Base-by-base conservation (phyloP, 2,797 vertebrate genomes). In the Alca torda region DNA sequence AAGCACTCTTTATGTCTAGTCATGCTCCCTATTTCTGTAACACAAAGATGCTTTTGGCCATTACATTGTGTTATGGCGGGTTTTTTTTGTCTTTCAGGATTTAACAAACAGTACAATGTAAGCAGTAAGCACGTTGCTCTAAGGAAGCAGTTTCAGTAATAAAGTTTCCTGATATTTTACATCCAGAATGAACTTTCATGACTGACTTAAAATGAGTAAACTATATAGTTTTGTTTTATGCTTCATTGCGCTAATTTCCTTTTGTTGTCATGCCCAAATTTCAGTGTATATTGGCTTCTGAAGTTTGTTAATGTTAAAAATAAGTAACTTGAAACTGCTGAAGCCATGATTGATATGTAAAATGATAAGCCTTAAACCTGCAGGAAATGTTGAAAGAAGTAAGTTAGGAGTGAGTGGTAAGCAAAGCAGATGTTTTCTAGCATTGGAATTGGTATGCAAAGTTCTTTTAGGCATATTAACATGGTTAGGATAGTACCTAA, bases 31-130 rank as follows among this genome's bases (percentile, higher is more conserved):
- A 2, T 48, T 69, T 74, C 72, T 74, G 23, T 33, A 41, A 30
- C 83, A 43, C 2, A 7, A 57, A 65, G 39, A 20, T n/a, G 2
- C 1, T 70, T 83, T 91, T 79, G 68, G 51, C 16, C 24, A 25
- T 76, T 67, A 25, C 16, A 5, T 6, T 39, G 12, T 1, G 5
- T 35, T 76, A 21, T 0, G 0, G 2, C 8, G 10, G 9, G 9
- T 0, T 0, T 35, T 83, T 54, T 54, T 56, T 1, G 0, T 48
- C 48, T 70, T 41, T 74, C 39, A 28, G 56, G 48, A 73, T 35
- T 69, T 75, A 82, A 37, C 13, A 50, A 56, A 37, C 23, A 68
- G 31, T 59, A 18, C 19, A 33, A n/a, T 24, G n/a, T 35, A 50
- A 80, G 21, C 54, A 83, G 26, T 33, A 41, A 73, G 19, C 33